phyloP scores from a whole-genome alignment of 2,797 vertebrate species.

The Chelidonichthys spinosus region DNA sequence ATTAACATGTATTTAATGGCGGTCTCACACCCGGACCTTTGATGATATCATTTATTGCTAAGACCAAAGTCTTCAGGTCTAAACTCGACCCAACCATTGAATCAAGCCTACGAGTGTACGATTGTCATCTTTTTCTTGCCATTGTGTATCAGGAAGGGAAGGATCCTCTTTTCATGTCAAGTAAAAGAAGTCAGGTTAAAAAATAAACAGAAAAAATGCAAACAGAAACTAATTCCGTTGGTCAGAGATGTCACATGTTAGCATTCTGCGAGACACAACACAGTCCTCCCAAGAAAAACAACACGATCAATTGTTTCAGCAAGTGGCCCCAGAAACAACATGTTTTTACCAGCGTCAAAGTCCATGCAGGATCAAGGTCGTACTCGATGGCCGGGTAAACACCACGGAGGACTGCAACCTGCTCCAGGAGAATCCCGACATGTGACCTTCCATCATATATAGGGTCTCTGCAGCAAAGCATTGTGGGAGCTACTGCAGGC shows the following conservation, averaged over 20 bases:
- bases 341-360: background rate
- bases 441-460: background rate
- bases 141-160: background rate
- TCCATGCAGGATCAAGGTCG: background rate
- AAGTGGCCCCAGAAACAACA: background rate
- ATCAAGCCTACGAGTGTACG: background rate
- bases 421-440: too few species aligned
- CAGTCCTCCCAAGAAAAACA: background rate
- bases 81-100: background rate
- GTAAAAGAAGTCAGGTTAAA: background rate
- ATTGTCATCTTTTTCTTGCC: background rate
- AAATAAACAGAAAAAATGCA: background rate
- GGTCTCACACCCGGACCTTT: background rate
- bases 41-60: conserved; percentile 6
- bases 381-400: background rate
- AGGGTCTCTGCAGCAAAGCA: too few species aligned
- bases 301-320: background rate
- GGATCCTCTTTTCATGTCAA: conserved; percentile 6
- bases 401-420: background rate
- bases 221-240: conserved; percentile 4
- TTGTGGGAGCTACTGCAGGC: too few species aligned
- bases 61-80: background rate
- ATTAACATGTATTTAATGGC: too few species aligned
- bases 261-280: background rate
- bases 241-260: conserved; percentile 5